Percentiles rank a stretch among this genome's conserved stretches.
phyloP scores from a whole-genome alignment of 2,113 vertebrate species.

The Garra rufa region DNA sequence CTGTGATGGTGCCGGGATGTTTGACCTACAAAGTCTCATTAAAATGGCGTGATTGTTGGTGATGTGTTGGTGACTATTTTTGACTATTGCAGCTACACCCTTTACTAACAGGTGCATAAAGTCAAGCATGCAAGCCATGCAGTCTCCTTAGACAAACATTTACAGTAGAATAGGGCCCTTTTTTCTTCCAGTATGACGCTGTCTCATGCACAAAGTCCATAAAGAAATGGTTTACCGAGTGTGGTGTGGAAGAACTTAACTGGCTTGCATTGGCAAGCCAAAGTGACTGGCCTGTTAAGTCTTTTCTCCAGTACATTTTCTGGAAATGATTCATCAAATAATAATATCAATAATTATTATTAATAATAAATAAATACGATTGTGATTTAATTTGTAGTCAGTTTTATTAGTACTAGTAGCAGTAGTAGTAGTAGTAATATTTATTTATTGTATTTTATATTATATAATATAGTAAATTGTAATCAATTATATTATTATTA shows the following conservation, averaged over 20 bases:
- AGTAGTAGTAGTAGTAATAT: too few species aligned
- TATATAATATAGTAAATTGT: too few species aligned
- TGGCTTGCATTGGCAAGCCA: not conserved
- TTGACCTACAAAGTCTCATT: not conserved
- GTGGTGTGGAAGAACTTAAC: not conserved
- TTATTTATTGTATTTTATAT: too few species aligned
- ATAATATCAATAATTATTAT: not conserved
- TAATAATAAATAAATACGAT: too few species aligned
- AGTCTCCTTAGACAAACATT: conserved; percentile 11
- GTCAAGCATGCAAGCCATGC: not conserved
- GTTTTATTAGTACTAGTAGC: too few species aligned
- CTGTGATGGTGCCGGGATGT: not conserved
- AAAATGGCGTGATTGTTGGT: conserved; percentile 14
- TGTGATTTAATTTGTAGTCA: too few species aligned
- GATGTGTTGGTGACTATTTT: not conserved
- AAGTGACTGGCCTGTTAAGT: not conserved
- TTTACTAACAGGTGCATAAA: conserved; percentile 28
- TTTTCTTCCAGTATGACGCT: not conserved
- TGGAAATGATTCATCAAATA: not conserved
- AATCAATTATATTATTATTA: too few species aligned
- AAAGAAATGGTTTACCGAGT: not conserved
- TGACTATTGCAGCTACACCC: conserved; percentile 8
- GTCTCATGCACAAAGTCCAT: not conserved
- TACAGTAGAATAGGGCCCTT: not conserved
- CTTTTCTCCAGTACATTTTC: not conserved